Percentiles rank a stretch among this genome's conserved stretches.
phyloP scores from a whole-genome alignment of 2,113 vertebrate genomes.

The Nestor notabilis region DNA sequence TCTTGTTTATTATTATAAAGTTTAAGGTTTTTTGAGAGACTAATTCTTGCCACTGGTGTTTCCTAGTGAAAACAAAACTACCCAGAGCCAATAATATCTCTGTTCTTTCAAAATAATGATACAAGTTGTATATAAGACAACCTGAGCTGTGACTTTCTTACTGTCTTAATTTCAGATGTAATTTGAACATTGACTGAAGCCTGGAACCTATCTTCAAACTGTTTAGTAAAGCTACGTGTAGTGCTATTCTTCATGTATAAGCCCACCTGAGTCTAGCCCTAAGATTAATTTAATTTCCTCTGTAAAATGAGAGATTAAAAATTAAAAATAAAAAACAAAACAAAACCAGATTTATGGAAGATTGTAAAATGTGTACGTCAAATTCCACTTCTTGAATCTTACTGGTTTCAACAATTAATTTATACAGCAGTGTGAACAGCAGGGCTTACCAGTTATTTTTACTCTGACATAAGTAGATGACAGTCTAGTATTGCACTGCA shows the following conservation, averaged over 20 bases:
- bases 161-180: not conserved
- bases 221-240: not conserved
- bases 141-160: not conserved
- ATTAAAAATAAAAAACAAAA: not conserved
- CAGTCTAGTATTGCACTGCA: not conserved
- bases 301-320: not conserved
- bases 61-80: not conserved
- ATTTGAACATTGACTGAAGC: not conserved
- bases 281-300: not conserved
- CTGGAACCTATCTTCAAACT: not conserved
- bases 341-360: not conserved
- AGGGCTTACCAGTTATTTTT: not conserved
- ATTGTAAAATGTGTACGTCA: not conserved
- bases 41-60: not conserved
- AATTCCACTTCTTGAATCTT: not conserved
- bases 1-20: not conserved
- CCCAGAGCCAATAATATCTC: not conserved
- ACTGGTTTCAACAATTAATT: not conserved
- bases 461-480: not conserved
- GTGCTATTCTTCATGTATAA: not conserved
- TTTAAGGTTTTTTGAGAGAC: not conserved
- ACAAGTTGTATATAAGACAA: not conserved
- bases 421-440: not conserved
- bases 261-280: not conserved
- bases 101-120: not conserved